Percentiles rank a stretch among this genome's conserved stretches.
Evolutionary conservation across 2,113 vertebrate genomes (phyloP).

Genomic region (Pleuronectes platessa): DNA sequence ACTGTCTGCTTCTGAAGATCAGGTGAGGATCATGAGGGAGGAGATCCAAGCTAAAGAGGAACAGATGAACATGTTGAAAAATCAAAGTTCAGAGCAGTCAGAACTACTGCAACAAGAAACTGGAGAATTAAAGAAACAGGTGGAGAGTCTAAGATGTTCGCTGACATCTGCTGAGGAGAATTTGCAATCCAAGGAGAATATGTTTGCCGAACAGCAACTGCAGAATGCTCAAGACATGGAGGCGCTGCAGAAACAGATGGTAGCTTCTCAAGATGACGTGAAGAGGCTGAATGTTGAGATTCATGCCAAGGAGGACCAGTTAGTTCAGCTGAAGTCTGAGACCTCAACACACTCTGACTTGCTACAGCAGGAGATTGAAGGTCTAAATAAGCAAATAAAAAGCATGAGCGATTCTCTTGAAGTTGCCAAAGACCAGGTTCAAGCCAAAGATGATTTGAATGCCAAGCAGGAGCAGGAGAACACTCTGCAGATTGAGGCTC

Average conservation of each 20-base stretch:
- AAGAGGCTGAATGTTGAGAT: constrained; percentile 47
- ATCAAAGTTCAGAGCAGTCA: constrained; percentile 35
- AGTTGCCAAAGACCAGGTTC: background rate
- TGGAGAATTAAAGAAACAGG: constrained; percentile 73
- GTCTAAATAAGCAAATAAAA: constrained; percentile 66
- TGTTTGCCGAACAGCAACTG: constrained; percentile 37
- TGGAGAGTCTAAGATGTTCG: constrained; percentile 70
- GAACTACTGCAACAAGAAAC: constrained; percentile 56
- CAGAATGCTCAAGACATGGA: constrained; percentile 20
- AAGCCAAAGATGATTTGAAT: constrained; percentile 34
- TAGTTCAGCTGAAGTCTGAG: constrained; percentile 29
- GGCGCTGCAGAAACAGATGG: constrained; percentile 31
- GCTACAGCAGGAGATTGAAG: constrained; percentile 39
- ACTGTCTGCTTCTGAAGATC: constrained; percentile 44
- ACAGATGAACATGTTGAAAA: constrained; percentile 33
- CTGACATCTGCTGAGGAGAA: constrained; percentile 75
- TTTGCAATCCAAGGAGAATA: constrained; percentile 53
- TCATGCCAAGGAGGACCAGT: constrained; percentile 41
- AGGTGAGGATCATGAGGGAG: constrained; percentile 15
- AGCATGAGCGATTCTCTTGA: constrained; percentile 42
- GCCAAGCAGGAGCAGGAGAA: constrained; percentile 25
- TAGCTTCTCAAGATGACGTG: constrained; percentile 49
- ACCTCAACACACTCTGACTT: constrained; percentile 7
- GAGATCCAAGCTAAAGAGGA: constrained; percentile 53
- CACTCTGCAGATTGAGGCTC: constrained; percentile 5